Base-by-base conservation (phyloP, 2,888 invertebrate genomes). In the Luperina testacea region DNA sequence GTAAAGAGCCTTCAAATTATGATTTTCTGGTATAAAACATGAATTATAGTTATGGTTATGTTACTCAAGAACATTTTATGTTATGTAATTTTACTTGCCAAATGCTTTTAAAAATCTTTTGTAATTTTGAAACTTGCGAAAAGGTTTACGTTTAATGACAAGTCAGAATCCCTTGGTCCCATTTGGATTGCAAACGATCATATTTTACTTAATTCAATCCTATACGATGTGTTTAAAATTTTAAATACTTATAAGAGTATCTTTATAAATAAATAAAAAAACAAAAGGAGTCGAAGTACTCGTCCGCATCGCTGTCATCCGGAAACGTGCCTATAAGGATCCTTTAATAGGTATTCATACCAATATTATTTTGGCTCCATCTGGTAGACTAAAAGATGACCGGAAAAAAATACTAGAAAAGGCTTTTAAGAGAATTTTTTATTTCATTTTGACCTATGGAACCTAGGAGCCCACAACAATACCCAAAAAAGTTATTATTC, bases 1-100 rank as follows among this genome's bases (percentile, higher is more conserved):
- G 59, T 61, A 75, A 75, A 67, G 32, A 68, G n/a, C 51, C 6
- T 53, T 38, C 53, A 82, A 68, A 53, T 82, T 82, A 82, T 80
- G 51, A 80, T 75, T 75, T 75, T 59, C 67, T 68, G 45, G 45
- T 53, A 45, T 9, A 7, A 68, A 67, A 82, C 45, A 38, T 75
- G 67, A 82, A 67, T 82, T 81, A 32, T 32, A 48, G 3, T 13
- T 48, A 24, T 61, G 27, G 45, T 75, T 67, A 67, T 67, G n/a
- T 51, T 67, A 67, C 9, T 65, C 7, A n/a, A 42, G 11, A n/a
- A 59, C 17, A 15, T 59, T 67, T 42, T 59, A 20, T 81, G 20
- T 67, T 32, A 59, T 20, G n/a, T 73, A n/a, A 57, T 57, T 64
- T 48, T 15, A 7, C 7, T 61, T 57, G 38, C 11, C 15, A 51